phyloP scores from a whole-genome alignment of 1,140 invertebrate species.

The Dysdera silvatica region DNA sequence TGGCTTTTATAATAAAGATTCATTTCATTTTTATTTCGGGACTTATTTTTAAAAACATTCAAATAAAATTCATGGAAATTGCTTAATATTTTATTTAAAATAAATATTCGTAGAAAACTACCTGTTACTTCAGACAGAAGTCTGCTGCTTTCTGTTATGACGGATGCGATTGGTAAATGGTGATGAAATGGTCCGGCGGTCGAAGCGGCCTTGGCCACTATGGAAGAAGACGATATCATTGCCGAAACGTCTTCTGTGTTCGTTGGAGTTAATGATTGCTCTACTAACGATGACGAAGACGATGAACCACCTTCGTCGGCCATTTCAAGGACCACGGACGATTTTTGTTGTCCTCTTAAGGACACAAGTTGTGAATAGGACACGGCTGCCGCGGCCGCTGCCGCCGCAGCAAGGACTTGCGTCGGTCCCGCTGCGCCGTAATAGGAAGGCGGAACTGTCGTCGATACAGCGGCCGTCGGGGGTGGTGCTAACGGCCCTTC shows the following conservation, averaged over 20 bases:
- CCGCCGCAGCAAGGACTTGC: background rate
- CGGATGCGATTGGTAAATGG: constrained; percentile 20
- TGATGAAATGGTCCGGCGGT: too few relatives aligned
- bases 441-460: constrained; percentile 18
- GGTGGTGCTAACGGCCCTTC: too few relatives aligned
- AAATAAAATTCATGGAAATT: too few relatives aligned
- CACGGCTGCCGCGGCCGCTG: constrained; percentile 19
- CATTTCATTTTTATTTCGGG: too few relatives aligned
- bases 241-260: constrained; percentile 33
- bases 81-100: too few relatives aligned
- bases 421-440: constrained; percentile 5
- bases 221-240: constrained; percentile 28
- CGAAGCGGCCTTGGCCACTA: too few relatives aligned
- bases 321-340: constrained; percentile 2
- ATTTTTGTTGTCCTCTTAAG: background rate
- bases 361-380: constrained; percentile 25
- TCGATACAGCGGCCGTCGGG: background rate
- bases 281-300: too few relatives aligned
- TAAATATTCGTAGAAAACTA: too few relatives aligned
- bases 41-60: too few relatives aligned
- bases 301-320: too few relatives aligned
- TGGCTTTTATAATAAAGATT: too few relatives aligned
- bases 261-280: constrained; percentile 28
- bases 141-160: constrained; percentile 13
- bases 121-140: constrained; percentile 19